phyloP scores from a whole-genome alignment of 35 echinoderm and acorn worm species.

The Lytechinus variegatus region DNA sequence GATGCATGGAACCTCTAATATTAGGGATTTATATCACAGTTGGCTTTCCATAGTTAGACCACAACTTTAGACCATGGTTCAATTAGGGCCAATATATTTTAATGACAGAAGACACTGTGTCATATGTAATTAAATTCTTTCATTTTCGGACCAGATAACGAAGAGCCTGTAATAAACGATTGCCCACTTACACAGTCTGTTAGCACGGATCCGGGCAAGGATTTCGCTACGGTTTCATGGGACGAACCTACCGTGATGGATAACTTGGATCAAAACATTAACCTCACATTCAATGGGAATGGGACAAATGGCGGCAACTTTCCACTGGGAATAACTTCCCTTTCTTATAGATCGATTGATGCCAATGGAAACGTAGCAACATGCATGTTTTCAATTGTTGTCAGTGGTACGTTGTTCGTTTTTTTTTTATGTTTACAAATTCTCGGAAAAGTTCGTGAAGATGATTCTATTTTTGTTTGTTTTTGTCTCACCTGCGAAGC shows the following conservation, averaged over 20 bases:
- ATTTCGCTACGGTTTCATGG: neutral
- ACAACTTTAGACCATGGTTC: too few relatives aligned
- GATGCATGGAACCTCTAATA: too few relatives aligned
- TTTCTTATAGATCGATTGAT: neutral
- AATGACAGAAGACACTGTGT: too few relatives aligned
- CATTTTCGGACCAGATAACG: neutral
- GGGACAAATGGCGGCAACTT: neutral
- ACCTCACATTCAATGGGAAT: neutral
- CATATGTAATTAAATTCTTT: too few relatives aligned
- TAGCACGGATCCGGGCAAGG: neutral
- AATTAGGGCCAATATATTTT: too few relatives aligned
- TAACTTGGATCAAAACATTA: neutral
- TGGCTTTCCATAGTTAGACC: too few relatives aligned
- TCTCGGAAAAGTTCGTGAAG: too few relatives aligned
- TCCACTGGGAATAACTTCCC: neutral
- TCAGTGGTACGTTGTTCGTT: neutral
- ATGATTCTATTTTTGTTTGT: too few relatives aligned
- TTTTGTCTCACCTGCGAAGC: too few relatives aligned
- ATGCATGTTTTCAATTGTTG: neutral
- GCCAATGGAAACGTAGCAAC: neutral
- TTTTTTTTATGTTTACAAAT: too few relatives aligned
- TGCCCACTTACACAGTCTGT: neutral
- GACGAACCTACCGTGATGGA: neutral
- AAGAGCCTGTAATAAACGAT: neutral
- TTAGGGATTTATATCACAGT: too few relatives aligned